Base-by-base conservation (phyloP, 2,888 invertebrate species). In the Eupithecia subumbrata region DNA sequence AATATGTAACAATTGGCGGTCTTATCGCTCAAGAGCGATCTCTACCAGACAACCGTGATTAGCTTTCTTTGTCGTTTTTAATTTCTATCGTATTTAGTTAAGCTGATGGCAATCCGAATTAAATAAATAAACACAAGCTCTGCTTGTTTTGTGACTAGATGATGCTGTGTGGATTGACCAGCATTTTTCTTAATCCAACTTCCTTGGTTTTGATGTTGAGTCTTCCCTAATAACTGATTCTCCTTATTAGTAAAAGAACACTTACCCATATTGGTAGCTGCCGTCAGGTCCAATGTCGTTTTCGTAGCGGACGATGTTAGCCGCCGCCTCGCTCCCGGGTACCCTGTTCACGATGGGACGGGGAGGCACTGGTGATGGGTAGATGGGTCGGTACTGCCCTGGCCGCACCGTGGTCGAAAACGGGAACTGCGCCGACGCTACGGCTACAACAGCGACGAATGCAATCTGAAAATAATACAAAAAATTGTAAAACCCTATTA, bases 201-300 rank as follows among this genome's bases (percentile, higher is more conserved):
- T 22, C 52, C 5, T 11, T 22, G 11, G 3, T 56, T n/a, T 52
- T n/a, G 9, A 25, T 12, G 8, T 60, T 22, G 14, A 12, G 12
- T 1, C 12, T 25, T 60, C 22, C 12, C 56, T 56, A n/a, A 11
- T 25, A 25, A 25, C 25, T 25, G 11, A 52, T n/a, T 48, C 34
- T 5, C 48, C 48, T 18, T n/a, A 25, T 60, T 22, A 25, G 5
- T 25, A 25, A 60, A 25, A 22, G 9, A 56, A 5, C 66, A 89
- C 91, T 91, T 87, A 96, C 96, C 84, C 86, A 84, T 95, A 95
- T 79, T 82, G 88, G 88, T 92, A 96, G 76, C 89, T 89, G 76
- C 96, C 96, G 78, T 96, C 95, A 30, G 93, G 92, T 56, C 84
- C 85, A 48, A 89, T 83, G 16, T 94, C 93, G 72, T 89, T 92